These are phyloP conservation scores for Pygoscelis antarcticus DNA, from an alignment of 2,113 vertebrate genomes.

Conservation along the genomic window DNA sequence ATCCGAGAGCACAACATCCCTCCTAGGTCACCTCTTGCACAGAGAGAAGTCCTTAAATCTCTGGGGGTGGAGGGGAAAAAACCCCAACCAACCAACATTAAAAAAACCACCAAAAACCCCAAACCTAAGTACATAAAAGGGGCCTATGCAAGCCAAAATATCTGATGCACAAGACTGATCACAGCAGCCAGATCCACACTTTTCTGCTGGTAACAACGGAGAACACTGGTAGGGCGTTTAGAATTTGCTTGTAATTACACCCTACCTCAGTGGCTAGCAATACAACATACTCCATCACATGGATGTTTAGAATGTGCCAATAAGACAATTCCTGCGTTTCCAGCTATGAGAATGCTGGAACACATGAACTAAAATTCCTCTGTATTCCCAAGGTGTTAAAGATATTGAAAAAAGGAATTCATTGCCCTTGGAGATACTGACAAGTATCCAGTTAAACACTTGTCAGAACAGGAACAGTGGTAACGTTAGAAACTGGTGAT, in stretches of 20 bases:
- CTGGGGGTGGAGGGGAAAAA: accelerated
- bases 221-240: background rate
- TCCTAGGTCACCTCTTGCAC: background rate
- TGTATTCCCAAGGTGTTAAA: background rate
- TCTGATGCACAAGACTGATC: background rate
- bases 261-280: background rate
- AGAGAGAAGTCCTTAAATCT: background rate
- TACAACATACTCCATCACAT: background rate
- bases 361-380: background rate
- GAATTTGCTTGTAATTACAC: background rate
- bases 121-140: background rate
- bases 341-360: background rate
- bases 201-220: background rate
- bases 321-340: background rate
- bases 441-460: background rate
- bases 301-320: accelerated
- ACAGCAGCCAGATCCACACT: background rate
- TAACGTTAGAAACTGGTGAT: background rate
- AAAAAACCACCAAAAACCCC: background rate
- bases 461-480: background rate
- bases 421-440: background rate
- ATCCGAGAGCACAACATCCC: background rate
- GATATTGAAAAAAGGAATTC: background rate
- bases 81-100: accelerated
- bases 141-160: background rate